phyloP scores from a whole-genome alignment of 1,140 invertebrate genomes.

The Heliconius hermathena region DNA sequence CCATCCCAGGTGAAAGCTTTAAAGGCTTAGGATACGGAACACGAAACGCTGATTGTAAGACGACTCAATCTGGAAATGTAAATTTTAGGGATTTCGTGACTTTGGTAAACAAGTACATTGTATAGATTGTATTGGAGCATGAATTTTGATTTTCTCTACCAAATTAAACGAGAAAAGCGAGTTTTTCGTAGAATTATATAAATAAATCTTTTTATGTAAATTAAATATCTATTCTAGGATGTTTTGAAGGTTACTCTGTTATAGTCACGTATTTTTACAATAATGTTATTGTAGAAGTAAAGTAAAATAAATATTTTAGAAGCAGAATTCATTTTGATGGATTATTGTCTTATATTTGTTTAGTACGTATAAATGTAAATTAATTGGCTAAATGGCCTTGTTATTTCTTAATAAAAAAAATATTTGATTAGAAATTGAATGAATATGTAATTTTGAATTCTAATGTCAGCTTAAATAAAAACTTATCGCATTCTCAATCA shows the following conservation, averaged over 20 bases:
- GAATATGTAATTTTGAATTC: too few species aligned
- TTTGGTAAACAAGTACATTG: constrained; percentile 43
- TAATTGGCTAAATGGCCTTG: too few species aligned
- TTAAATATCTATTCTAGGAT: neutral
- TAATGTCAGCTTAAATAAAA: too few species aligned
- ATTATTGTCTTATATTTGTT: neutral
- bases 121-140: constrained; percentile 39
- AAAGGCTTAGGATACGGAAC: constrained; percentile 41
- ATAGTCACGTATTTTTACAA: neutral
- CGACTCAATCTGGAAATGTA: constrained; percentile 50
- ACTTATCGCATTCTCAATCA: too few species aligned
- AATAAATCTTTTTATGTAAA: neutral
- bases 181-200: neutral
- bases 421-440: too few species aligned
- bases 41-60: constrained; percentile 47
- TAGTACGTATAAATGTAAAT: too few species aligned
- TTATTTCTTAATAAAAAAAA: too few species aligned
- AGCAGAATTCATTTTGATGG: neutral
- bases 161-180: constrained; percentile 7
- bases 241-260: neutral
- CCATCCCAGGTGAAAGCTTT: constrained; percentile 37
- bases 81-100: constrained; percentile 48
- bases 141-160: constrained; percentile 35
- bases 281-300: neutral
- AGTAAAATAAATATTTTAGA: too few species aligned